Evolutionary conservation across 2,113 vertebrate species (phyloP).

Genomic region (Etheostoma spectabile): DNA sequence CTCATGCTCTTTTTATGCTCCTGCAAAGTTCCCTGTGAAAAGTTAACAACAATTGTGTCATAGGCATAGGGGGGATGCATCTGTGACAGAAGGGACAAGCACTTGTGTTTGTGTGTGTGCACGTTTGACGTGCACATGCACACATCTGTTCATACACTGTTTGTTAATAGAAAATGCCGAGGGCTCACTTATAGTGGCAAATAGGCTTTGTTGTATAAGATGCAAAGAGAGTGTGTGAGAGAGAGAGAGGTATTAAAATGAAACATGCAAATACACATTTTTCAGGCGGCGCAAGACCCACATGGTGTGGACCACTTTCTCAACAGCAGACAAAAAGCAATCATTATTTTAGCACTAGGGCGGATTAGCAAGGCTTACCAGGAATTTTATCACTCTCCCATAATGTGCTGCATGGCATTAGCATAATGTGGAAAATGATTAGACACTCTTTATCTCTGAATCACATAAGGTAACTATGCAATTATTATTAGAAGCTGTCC

Average conservation of each 20-base stretch:
- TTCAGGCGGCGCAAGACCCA: constrained; percentile 57
- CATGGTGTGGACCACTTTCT: constrained; percentile 64
- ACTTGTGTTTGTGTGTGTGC: constrained; percentile 8
- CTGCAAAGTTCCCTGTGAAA: constrained; percentile 20
- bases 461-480: constrained; percentile 66
- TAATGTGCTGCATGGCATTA: constrained; percentile 78
- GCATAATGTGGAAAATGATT: constrained; percentile 78
- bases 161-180: constrained; percentile 63
- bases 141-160: constrained; percentile 49
- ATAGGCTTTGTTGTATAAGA: constrained; percentile 52
- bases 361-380: constrained; percentile 80
- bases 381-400: constrained; percentile 76
- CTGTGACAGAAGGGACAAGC: constrained; percentile 7
- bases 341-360: constrained; percentile 79
- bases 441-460: constrained; percentile 74
- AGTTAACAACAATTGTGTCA: constrained; percentile 43
- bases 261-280: constrained; percentile 51
- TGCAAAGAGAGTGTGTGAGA: constrained; percentile 5
- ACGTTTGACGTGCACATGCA: constrained; percentile 21
- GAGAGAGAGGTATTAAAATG: constrained; percentile 37
- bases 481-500: constrained; percentile 64
- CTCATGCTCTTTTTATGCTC: constrained; percentile 23
- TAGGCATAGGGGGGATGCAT: neutral
- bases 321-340: constrained; percentile 76
- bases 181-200: constrained; percentile 58